These are phyloP conservation scores for Drosophila mercatorum DNA, from an alignment of 2,888 invertebrate genomes.

Conservation along the genomic window DNA sequence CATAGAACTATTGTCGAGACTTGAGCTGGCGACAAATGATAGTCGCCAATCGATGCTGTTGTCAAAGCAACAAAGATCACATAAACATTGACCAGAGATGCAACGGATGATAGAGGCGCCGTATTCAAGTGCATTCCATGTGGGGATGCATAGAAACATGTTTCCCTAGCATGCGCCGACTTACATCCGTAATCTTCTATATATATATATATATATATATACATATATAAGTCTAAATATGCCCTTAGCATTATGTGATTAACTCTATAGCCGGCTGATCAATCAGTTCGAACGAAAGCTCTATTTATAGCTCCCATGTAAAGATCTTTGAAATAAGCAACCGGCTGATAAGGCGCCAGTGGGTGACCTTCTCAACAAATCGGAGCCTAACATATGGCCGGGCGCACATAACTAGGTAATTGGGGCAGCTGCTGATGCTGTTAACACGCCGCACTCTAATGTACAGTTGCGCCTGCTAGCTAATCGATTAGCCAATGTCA, in stretches of 20 bases:
- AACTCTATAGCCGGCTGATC: conserved; percentile 23
- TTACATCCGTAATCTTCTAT: conserved; percentile 7
- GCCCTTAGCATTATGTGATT: conserved; percentile 23
- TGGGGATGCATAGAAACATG: conserved; percentile 46
- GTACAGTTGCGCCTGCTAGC: conserved; percentile 31
- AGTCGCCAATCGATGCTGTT: conserved; percentile 20
- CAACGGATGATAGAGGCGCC: conserved; percentile 19
- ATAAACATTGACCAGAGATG: conserved; percentile 44
- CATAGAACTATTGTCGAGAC: conserved; percentile 18
- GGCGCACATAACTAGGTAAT: conserved; percentile 31
- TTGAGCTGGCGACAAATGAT: conserved; percentile 29
- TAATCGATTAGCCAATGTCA: background rate
- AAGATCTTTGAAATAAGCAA: conserved; percentile 42
- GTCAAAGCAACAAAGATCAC: conserved; percentile 37
- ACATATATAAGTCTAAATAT: background rate
- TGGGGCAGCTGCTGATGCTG: conserved; percentile 24
- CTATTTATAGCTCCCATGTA: conserved; percentile 47
- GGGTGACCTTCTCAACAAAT: conserved; percentile 43
- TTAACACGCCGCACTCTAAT: conserved; percentile 18
- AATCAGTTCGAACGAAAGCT: conserved; percentile 14
- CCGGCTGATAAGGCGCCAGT: conserved; percentile 32
- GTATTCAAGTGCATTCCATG: conserved; percentile 24
- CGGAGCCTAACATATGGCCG: conserved; percentile 18
- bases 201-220: background rate
- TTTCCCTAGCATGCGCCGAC: conserved; percentile 22